Percentiles rank a stretch among this genome's conserved stretches.
phyloP scores from a whole-genome alignment of 2,888 invertebrate species.

The Erannis defoliaria region DNA sequence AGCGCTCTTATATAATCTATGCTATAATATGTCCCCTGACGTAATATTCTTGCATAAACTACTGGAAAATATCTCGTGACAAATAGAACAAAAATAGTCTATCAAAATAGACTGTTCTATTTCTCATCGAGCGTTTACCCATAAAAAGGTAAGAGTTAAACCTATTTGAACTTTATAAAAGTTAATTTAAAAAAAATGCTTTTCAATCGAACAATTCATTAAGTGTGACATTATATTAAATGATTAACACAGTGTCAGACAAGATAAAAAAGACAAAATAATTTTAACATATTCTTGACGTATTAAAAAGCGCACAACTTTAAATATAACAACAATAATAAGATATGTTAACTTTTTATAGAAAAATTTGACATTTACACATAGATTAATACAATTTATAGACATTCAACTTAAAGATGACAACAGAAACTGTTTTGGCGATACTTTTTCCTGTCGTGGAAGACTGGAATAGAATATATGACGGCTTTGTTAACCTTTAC shows the following conservation, averaged over 20 bases:
- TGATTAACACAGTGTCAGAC: conserved; percentile 1
- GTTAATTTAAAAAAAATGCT: too few relatives aligned
- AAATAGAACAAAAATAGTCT: too few relatives aligned
- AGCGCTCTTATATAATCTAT: too few relatives aligned
- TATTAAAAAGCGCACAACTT: conserved; percentile 54
- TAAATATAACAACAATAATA: conserved; percentile 60
- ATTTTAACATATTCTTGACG: conserved; percentile 29
- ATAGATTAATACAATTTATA: conserved; percentile 57
- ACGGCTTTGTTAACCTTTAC: neutral
- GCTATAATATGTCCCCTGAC: too few relatives aligned
- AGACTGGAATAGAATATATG: conserved; percentile 48
- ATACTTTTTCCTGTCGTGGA: conserved; percentile 52
- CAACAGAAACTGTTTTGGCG: conserved; percentile 42
- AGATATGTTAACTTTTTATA: conserved; percentile 74
- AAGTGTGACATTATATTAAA: neutral
- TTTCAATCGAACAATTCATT: too few relatives aligned
- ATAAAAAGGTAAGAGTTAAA: too few relatives aligned
- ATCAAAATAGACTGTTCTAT: too few relatives aligned
- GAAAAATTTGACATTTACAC: conserved; percentile 54
- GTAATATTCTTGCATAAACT: too few relatives aligned
- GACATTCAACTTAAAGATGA: conserved; percentile 34
- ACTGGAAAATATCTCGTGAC: too few relatives aligned
- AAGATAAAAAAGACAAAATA: conserved; percentile 21
- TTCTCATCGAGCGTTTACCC: too few relatives aligned
- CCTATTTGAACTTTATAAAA: too few relatives aligned